Conservation (phyloP, 2,888 invertebrate species). For the Criorhina ranunculi region DNA sequence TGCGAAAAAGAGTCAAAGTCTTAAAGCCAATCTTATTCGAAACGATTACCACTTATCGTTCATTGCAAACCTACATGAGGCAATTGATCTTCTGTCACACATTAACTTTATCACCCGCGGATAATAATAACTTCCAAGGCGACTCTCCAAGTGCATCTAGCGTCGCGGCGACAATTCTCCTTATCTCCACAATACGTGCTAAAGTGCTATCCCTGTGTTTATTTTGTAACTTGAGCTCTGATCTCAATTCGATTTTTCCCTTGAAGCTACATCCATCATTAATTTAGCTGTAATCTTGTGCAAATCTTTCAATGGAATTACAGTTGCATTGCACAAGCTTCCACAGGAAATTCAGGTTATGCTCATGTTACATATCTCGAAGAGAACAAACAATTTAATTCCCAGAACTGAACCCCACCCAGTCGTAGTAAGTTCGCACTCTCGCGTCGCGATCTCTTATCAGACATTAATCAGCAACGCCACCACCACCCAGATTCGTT, state of each 20-base stretch:
- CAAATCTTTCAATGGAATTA: slow-evolving; percentile 7
- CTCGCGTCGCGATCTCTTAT: slow-evolving; percentile 23
- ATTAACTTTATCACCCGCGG: too few relatives aligned
- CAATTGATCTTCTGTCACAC: too few relatives aligned
- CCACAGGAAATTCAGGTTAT: slow-evolving; percentile 27
- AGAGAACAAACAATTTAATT: not conserved
- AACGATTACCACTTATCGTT: too few relatives aligned
- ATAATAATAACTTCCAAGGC: slow-evolving; percentile 9
- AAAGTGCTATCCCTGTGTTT: slow-evolving; percentile 18
- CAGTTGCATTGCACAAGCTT: slow-evolving; percentile 3
- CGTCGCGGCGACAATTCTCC: not conserved
- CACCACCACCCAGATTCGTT: slow-evolving; percentile 8
- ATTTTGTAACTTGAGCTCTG: slow-evolving; percentile 38
- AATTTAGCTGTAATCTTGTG: slow-evolving; percentile 11
- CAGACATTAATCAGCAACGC: slow-evolving; percentile 4
- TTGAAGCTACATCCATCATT: slow-evolving; percentile 18
- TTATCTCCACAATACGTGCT: slow-evolving; percentile 30
- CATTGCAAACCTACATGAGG: too few relatives aligned
- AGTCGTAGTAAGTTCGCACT: not conserved
- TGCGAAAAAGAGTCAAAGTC: too few relatives aligned
- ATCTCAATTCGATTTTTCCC: slow-evolving; percentile 30
- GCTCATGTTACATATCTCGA: slow-evolving; percentile 11
- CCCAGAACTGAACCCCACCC: slow-evolving; percentile 18
- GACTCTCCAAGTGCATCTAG: slow-evolving; percentile 11
- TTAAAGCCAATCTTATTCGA: too few relatives aligned